Percentiles rank a stretch among this genome's conserved stretches.
These are phyloP conservation scores for Burhinus oedicnemus DNA, from an alignment of 2,113 vertebrate genomes.

Conservation along the genomic window DNA sequence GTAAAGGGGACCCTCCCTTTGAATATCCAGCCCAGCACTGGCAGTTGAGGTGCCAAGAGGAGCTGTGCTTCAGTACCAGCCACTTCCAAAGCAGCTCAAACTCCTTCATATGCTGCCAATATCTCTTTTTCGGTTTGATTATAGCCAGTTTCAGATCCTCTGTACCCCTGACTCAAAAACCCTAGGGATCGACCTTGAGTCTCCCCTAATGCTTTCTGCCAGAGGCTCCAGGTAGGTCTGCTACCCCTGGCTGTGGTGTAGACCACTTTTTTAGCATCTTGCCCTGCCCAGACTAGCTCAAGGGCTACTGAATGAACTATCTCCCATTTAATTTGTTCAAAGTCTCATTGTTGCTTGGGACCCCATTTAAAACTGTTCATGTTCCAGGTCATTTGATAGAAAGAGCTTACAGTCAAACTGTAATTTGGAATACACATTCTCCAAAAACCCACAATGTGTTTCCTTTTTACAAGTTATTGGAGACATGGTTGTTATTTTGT, in stretches of 20 bases:
- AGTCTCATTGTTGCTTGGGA: background rate
- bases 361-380: background rate
- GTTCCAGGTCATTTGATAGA: background rate
- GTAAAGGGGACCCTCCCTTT: background rate
- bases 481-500: background rate
- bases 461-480: background rate
- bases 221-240: background rate
- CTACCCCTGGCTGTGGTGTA: background rate
- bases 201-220: background rate
- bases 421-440: background rate
- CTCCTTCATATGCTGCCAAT: background rate
- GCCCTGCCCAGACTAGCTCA: background rate
- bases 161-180: background rate
- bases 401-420: background rate
- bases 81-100: background rate
- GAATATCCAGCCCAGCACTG: background rate
- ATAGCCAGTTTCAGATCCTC: background rate
- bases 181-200: background rate
- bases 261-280: background rate
- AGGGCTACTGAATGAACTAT: background rate
- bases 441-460: background rate
- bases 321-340: background rate
- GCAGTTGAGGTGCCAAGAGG: background rate
- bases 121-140: background rate
- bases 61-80: background rate